Conservation (phyloP, 2,113 vertebrate genomes). For the Gulo gulo region DNA sequence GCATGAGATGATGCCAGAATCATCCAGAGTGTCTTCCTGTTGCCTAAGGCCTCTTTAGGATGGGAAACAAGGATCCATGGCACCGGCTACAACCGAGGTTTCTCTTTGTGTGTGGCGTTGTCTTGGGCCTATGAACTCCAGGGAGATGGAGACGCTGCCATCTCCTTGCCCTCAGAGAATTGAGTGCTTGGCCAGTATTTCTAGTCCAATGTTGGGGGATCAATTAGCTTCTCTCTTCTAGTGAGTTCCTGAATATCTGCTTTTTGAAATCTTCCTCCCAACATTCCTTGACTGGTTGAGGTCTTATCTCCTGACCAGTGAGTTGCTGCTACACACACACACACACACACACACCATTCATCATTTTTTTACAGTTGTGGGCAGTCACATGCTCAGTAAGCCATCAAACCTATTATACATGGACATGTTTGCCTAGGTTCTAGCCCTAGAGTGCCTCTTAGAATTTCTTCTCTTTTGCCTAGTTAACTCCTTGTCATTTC, state of each 20-base stretch:
- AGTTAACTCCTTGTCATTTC: not conserved
- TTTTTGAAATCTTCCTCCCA: constrained; percentile 3
- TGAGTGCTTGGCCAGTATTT: not conserved
- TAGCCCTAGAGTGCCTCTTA: not conserved
- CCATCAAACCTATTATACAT: not conserved
- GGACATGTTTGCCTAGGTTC: not conserved
- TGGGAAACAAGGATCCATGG: not conserved
- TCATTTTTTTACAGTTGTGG: not conserved
- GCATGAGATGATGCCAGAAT: not conserved
- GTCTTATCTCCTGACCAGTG: not conserved
- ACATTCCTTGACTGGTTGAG: constrained; percentile 14
- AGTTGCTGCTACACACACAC: not conserved
- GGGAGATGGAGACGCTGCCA: not conserved
- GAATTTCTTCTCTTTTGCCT: constrained; percentile 12
- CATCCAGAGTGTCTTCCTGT: not conserved
- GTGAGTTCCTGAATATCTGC: not conserved
- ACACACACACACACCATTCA: not conserved
- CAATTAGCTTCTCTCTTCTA: not conserved
- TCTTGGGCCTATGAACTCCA: not conserved
- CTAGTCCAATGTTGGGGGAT: not conserved
- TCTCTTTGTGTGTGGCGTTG: not conserved
- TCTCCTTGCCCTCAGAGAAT: not conserved
- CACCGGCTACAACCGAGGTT: not conserved
- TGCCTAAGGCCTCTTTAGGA: not conserved
- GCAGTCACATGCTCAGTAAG: not conserved